phyloP scores from a whole-genome alignment of 1,140 invertebrate species.

The Ladona fulva region DNA sequence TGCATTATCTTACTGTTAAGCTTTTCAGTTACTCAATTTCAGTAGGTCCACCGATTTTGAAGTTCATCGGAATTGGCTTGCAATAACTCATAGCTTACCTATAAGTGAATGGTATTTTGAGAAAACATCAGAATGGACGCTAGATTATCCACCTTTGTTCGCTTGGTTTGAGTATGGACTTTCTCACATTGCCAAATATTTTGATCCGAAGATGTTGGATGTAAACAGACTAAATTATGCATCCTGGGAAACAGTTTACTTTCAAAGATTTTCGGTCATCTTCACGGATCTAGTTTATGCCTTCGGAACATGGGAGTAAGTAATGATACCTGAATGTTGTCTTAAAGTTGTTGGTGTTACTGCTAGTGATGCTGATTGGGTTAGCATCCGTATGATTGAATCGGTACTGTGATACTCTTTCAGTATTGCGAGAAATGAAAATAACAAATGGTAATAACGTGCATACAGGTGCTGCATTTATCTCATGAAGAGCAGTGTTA shows the following conservation, averaged over 20 bases:
- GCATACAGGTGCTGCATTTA: constrained; percentile 28
- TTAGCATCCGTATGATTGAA: neutral
- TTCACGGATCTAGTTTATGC: constrained; percentile 74
- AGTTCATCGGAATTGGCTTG: constrained; percentile 98
- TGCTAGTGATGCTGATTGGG: neutral
- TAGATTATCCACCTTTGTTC: constrained; percentile 98
- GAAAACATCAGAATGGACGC: constrained; percentile 89
- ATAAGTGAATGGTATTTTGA: constrained; percentile 84
- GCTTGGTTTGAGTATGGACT: constrained; percentile 92
- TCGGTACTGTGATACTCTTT: constrained; percentile 14
- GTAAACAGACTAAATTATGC: constrained; percentile 79
- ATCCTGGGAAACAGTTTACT: constrained; percentile 69
- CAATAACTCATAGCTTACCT: constrained; percentile 80
- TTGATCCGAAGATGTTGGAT: constrained; percentile 84
- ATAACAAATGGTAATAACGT: neutral
- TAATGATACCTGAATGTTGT: constrained; percentile 16
- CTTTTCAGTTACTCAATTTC: constrained; percentile 1
- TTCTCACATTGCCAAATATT: constrained; percentile 62
- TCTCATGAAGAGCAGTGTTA: constrained; percentile 27
- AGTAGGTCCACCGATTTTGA: constrained; percentile 85
- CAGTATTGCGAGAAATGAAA: neutral
- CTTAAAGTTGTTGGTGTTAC: no score
- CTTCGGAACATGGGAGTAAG: constrained; percentile 61
- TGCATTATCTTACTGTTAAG: neutral
- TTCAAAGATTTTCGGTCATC: constrained; percentile 89